Evolutionary conservation across 2,888 invertebrate genomes (phyloP).

Genomic region (Cepaea hortensis): DNA sequence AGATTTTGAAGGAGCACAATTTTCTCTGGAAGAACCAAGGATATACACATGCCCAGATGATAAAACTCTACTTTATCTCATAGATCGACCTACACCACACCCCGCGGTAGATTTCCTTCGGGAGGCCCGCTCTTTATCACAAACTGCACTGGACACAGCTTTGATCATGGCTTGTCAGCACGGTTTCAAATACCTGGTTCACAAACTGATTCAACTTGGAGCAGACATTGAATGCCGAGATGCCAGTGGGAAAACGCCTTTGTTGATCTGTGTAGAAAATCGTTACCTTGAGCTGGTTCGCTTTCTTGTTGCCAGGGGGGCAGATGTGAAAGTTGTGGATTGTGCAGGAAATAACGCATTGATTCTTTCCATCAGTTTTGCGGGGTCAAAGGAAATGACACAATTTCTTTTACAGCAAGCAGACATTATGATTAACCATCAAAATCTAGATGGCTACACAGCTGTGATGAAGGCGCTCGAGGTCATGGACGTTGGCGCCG

Average conservation of each 20-base stretch:
- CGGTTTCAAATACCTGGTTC: not conserved
- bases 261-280: slow-evolving; percentile 5
- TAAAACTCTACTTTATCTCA: too few relatives aligned
- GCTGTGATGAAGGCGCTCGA: not conserved
- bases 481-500: too few relatives aligned
- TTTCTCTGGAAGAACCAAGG: too few relatives aligned
- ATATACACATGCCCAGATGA: too few relatives aligned
- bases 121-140: not conserved
- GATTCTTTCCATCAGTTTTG: too few relatives aligned
- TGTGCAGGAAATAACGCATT: not conserved
- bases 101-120: too few relatives aligned
- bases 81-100: too few relatives aligned
- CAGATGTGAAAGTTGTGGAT: not conserved
- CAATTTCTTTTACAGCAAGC: too few relatives aligned
- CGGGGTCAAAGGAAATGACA: too few relatives aligned
- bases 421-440: too few relatives aligned
- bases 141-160: not conserved
- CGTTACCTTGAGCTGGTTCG: not conserved
- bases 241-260: not conserved
- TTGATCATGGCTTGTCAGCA: not conserved
- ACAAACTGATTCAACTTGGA: not conserved
- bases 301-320: not conserved
- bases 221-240: not conserved
- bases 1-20: too few relatives aligned
- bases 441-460: too few relatives aligned